These are phyloP conservation scores for Aradus depressus DNA, from an alignment of 2,888 invertebrate genomes.

Conservation along the genomic window DNA sequence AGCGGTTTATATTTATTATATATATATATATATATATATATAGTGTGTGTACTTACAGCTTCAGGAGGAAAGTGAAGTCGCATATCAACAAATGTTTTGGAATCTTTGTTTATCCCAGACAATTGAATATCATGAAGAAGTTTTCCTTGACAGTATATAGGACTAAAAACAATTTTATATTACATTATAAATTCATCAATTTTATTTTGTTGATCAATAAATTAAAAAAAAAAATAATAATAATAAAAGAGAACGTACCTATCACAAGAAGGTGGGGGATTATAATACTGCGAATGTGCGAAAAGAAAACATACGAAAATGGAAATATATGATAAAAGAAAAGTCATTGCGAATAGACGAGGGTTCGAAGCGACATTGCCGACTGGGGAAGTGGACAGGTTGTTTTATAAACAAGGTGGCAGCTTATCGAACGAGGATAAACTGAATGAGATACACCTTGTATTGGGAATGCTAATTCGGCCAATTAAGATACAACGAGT, in stretches of 20 bases:
- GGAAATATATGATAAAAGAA: too few relatives aligned
- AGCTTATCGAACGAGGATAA: too few relatives aligned
- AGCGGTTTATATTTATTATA: neutral
- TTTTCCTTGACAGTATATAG: slow-evolving; percentile 62
- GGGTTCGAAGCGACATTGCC: too few relatives aligned
- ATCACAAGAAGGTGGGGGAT: neutral
- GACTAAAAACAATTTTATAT: slow-evolving; percentile 36
- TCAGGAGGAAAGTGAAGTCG: slow-evolving; percentile 40
- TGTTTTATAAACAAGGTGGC: too few relatives aligned
- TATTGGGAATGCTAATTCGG: too few relatives aligned
- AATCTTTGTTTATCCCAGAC: slow-evolving; percentile 56
- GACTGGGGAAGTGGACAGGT: too few relatives aligned
- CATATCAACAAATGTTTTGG: slow-evolving; percentile 75
- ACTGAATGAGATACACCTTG: too few relatives aligned
- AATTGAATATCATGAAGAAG: slow-evolving; percentile 61
- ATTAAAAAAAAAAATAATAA: too few relatives aligned
- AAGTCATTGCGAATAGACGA: too few relatives aligned
- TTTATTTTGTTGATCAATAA: neutral
- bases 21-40: neutral
- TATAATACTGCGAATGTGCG: too few relatives aligned
- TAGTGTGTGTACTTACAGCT: slow-evolving; percentile 24
- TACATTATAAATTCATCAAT: neutral
- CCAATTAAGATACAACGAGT: too few relatives aligned
- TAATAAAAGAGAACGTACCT: neutral
- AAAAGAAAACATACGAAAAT: too few relatives aligned